These are phyloP conservation scores for Caenorhabditis brenneri DNA, from an alignment of 1,140 invertebrate genomes.

Conservation along the genomic window DNA sequence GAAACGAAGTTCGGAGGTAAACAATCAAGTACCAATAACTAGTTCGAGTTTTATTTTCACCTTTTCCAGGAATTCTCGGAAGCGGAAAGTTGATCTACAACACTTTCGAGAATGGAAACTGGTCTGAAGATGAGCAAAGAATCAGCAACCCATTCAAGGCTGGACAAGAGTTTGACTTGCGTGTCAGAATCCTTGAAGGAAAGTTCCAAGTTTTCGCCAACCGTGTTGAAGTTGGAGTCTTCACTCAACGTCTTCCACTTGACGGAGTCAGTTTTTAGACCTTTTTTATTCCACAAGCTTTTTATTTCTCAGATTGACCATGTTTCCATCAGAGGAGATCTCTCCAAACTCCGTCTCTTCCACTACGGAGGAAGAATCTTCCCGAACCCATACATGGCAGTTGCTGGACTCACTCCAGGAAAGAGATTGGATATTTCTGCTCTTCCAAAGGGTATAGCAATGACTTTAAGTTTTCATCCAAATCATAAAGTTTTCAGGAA, in stretches of 20 bases:
- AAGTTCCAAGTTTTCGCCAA: constrained; percentile 70
- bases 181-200: constrained; percentile 66
- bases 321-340: constrained; percentile 68
- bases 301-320: constrained; percentile 57
- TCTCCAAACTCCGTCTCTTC: constrained; percentile 65
- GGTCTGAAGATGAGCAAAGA: constrained; percentile 67
- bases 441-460: constrained; percentile 60
- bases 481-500: constrained; percentile 61
- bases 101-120: constrained; percentile 67
- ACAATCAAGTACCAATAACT: too few species aligned
- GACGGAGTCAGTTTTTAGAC: constrained; percentile 63
- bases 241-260: constrained; percentile 64
- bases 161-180: constrained; percentile 66
- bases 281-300: neutral
- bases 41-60: constrained; percentile 56
- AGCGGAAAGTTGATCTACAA: constrained; percentile 69
- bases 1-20: neutral
- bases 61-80: constrained; percentile 2
- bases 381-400: constrained; percentile 67
- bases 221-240: constrained; percentile 64
- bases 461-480: neutral
- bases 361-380: constrained; percentile 68
- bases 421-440: constrained; percentile 68
- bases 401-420: constrained; percentile 65
- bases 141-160: constrained; percentile 68